Evolutionary conservation across 1,140 invertebrate species (phyloP), one percentile per base, ranked within the genome.

Genomic region (Drosophila parabipectinata): DNA sequence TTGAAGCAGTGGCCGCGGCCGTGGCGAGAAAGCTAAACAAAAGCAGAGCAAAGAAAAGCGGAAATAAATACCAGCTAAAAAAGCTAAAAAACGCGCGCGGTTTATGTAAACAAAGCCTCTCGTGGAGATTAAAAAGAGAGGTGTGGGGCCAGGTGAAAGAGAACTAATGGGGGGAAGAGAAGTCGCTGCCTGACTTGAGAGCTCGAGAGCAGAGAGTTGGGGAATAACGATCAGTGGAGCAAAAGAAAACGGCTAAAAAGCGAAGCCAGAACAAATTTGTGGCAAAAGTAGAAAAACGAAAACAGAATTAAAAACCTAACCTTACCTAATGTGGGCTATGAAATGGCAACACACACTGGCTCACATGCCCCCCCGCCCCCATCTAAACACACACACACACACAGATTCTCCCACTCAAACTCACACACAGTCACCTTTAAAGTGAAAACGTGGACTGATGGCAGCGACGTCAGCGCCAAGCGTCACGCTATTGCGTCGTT

Each of bases 291-390:
- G 60, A 71, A 88, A 76, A 58, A 88, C 63, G 66, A 76, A 53
- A 88, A 85, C 69, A 75, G 67, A 88, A 88, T 88, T 88, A 62
- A 88, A 87, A 87, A 83, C 83, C 83, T 87, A 87, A 87, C 83
- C 83, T 87, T 88, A 87, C 83, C 83, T 87, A 87, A 87, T 87
- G 83, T 88, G 79, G 81, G 71, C 72, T 82, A 82, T 66, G 72
- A 82, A 63, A 68, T 63, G 62, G 34, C 34, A 44, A 44, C 41
- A 15, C 41, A 61, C n/a, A 59, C 48, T 39, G 10, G n/a, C 4
- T 14, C n/a, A 21, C 24, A 21, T 28, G 15, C 24, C 58, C 50
- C 48, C 41, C 54, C 30, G 37, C 51, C 15, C 30, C 21, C 59
- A 41, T 34, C n/a, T 21, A 32, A 1, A 18, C 10, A 50, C 10